Evolutionary conservation across 2,113 vertebrate genomes (phyloP).

Genomic region (Caloenas nicobarica): DNA sequence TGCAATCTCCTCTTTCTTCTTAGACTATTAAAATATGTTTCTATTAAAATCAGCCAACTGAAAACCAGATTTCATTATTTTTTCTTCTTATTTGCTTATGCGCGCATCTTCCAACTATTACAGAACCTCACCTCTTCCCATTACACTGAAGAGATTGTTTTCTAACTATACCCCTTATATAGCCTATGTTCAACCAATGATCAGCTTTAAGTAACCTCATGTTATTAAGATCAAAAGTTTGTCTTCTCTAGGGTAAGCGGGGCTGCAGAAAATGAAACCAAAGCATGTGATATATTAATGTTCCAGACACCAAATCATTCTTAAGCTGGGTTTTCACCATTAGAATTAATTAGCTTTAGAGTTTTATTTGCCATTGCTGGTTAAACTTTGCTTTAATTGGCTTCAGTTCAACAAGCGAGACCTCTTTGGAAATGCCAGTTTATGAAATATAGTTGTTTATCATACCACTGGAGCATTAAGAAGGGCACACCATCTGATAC

Average conservation of each 20-base stretch:
- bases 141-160: background rate
- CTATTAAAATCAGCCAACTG: background rate
- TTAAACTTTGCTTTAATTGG: conserved; percentile 10
- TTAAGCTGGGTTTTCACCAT: background rate
- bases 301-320: background rate
- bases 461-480: background rate
- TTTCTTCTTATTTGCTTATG: background rate
- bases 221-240: background rate
- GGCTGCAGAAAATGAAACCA: background rate
- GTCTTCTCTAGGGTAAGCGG: background rate
- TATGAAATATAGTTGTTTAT: conserved; percentile 13
- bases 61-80: background rate
- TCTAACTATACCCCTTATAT: background rate
- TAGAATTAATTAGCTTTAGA: conserved; percentile 15
- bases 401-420: background rate
- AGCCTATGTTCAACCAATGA: background rate
- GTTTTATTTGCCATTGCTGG: background rate
- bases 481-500: background rate
- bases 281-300: background rate
- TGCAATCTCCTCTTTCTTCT: background rate
- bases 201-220: background rate
- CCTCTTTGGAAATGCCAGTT: conserved; percentile 1
- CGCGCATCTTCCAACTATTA: background rate
- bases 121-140: background rate
- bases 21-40: background rate